These are phyloP conservation scores for Drosophila arizonae DNA, from an alignment of 1,140 invertebrate species.

Conservation along the genomic window DNA sequence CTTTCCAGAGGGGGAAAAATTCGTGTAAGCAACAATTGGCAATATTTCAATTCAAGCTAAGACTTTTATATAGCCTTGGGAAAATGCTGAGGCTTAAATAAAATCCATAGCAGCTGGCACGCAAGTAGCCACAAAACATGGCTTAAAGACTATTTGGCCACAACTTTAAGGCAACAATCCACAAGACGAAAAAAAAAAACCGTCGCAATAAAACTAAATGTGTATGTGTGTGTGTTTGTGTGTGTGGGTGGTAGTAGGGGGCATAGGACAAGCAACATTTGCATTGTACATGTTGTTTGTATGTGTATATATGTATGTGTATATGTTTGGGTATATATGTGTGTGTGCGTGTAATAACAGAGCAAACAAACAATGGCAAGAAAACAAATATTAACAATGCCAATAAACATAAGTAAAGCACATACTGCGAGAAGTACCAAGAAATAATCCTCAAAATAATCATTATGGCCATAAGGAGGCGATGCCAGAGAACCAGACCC, in stretches of 20 bases:
- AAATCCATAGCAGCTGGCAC: slow-evolving; percentile 19
- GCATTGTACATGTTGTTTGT: slow-evolving; percentile 5
- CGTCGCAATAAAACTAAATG: slow-evolving; percentile 69
- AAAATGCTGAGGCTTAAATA: slow-evolving; percentile 5
- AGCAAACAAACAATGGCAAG: slow-evolving; percentile 65
- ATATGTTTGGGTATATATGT: slow-evolving; percentile 21
- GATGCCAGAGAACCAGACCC: slow-evolving; percentile 17
- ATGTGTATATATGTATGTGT: slow-evolving; percentile 12
- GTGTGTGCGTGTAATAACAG: slow-evolving; percentile 59
- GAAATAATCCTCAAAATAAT: slow-evolving; percentile 77
- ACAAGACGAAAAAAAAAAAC: slow-evolving; percentile 18
- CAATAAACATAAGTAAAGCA: slow-evolving; percentile 66
- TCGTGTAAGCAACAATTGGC: slow-evolving; percentile 10
- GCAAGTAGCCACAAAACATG: slow-evolving; percentile 28
- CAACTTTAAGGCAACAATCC: slow-evolving; percentile 47
- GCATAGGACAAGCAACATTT: slow-evolving; percentile 6
- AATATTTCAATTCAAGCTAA: slow-evolving; percentile 24
- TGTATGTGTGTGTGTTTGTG: slow-evolving; percentile 49
- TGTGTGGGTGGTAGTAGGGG: slow-evolving; percentile 51
- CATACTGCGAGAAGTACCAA: slow-evolving; percentile 42
- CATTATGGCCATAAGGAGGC: slow-evolving; percentile 71
- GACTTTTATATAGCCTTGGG: slow-evolving; percentile 17
- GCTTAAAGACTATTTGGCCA: slow-evolving; percentile 28
- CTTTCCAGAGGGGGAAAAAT: not conserved
- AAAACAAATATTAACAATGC: slow-evolving; percentile 76